These are phyloP conservation scores for Reticulitermes speratus DNA, from an alignment of 1,140 invertebrate species.

Conservation along the genomic window DNA sequence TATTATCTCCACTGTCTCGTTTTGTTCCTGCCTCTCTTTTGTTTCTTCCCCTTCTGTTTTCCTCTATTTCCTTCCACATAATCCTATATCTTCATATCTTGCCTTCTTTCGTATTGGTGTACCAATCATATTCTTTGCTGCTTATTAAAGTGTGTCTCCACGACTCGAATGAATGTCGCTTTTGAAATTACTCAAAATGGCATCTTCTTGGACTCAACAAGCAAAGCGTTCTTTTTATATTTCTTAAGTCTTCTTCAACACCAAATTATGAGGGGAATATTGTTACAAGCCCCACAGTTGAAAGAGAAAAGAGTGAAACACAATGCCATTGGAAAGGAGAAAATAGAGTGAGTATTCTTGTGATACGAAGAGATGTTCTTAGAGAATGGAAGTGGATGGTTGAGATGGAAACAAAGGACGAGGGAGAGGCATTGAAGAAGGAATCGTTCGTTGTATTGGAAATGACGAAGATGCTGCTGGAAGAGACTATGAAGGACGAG, in stretches of 20 bases:
- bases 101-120: not conserved
- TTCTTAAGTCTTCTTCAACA: not conserved
- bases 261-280: not conserved
- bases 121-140: not conserved
- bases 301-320: not conserved
- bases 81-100: not conserved
- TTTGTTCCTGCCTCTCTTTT: not conserved
- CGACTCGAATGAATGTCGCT: not conserved
- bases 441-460: not conserved
- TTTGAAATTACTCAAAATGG: not conserved
- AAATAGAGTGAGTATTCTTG: not conserved
- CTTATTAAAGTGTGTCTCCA: not conserved
- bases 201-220: not conserved
- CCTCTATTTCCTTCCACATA: not conserved
- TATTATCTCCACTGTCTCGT: not conserved
- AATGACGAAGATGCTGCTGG: not conserved
- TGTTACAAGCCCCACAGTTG: not conserved
- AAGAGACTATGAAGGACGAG: not conserved
- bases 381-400: not conserved
- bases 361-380: not conserved
- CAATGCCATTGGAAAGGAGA: not conserved
- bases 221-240: not conserved
- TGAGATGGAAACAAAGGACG: not conserved
- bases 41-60: not conserved
- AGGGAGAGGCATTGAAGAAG: not conserved